Conservation (phyloP, 2,113 vertebrate species). For the Platanista minor region DNA sequence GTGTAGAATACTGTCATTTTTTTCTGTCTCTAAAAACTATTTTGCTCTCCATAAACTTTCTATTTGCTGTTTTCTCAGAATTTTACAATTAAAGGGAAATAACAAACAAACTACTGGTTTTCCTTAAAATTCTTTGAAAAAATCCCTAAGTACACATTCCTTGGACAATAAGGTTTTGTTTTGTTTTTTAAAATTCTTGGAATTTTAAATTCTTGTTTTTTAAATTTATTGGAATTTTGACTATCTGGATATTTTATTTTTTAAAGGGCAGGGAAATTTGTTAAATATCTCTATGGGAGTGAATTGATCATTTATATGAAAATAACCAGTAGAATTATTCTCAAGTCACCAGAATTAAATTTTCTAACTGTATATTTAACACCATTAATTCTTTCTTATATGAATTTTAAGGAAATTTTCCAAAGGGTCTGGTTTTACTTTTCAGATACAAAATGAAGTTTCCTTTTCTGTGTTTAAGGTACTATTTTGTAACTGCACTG, state of each 20-base stretch:
- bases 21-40: neutral
- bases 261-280: neutral
- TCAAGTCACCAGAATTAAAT: neutral
- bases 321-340: constrained; percentile 15
- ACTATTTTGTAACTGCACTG: neutral
- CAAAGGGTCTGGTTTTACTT: neutral
- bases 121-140: constrained; percentile 40
- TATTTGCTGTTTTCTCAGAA: constrained; percentile 32
- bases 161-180: neutral
- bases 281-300: neutral
- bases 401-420: neutral
- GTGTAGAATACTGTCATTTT: constrained; percentile 35
- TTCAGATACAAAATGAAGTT: neutral
- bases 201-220: too few relatives aligned
- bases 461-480: neutral
- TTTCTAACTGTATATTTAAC: neutral
- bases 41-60: neutral
- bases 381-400: neutral
- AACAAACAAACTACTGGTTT: constrained; percentile 20
- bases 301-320: constrained; percentile 17
- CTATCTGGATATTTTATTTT: constrained; percentile 23
- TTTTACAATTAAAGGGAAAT: constrained; percentile 47
- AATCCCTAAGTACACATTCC: neutral
- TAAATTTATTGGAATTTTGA: constrained; percentile 33
- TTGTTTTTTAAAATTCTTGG: constrained; percentile 12